Evolutionary conservation across 2,113 vertebrate genomes (phyloP).

Genomic region (Rallus limicola): DNA sequence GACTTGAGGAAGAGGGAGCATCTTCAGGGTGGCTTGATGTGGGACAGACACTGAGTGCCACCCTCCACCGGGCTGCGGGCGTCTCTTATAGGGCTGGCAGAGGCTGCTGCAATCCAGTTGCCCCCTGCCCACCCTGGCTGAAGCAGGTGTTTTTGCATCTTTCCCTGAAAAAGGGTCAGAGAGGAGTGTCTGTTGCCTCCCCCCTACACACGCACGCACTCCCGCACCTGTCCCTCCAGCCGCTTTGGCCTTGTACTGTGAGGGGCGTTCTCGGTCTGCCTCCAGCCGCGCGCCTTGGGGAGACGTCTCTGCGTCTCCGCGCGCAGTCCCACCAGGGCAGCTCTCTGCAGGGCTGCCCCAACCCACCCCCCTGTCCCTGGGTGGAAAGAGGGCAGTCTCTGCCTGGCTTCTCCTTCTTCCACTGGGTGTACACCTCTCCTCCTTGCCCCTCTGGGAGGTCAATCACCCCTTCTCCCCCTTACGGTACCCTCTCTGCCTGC

Average conservation of each 20-base stretch:
- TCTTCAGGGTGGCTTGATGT: background rate
- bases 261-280: background rate
- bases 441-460: background rate
- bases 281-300: accelerated
- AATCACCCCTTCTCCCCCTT: background rate
- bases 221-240: background rate
- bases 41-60: background rate
- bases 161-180: background rate
- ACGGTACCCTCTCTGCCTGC: accelerated
- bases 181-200: background rate
- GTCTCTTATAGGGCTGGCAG: background rate
- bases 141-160: background rate
- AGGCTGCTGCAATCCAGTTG: background rate
- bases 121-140: background rate
- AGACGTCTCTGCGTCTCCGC: background rate
- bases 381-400: background rate
- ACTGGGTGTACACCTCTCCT: background rate
- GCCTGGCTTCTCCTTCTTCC: background rate
- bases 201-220: background rate
- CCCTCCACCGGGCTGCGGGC: background rate
- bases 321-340: background rate
- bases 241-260: slow-evolving; percentile 4
- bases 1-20: background rate
- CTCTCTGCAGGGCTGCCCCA: background rate
- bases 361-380: accelerated